Conservation (phyloP, 2,113 vertebrate genomes). For the Chelonoidis abingdonii region DNA sequence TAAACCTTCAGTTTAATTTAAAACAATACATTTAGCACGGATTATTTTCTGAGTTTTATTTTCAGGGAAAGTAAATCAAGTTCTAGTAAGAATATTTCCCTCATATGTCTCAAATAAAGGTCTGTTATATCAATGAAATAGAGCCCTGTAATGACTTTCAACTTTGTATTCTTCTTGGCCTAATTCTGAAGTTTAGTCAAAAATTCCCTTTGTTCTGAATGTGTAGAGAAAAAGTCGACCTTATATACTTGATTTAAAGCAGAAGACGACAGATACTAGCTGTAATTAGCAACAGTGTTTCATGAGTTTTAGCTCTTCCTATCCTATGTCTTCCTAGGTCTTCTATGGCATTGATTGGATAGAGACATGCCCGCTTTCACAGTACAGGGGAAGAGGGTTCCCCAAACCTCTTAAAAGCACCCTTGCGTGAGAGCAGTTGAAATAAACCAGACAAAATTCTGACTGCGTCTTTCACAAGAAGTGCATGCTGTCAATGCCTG, state of each 20-base stretch:
- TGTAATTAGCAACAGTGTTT: neutral
- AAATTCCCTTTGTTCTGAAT: neutral
- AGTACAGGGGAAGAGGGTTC: neutral
- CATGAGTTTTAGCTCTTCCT: neutral
- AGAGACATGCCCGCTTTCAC: neutral
- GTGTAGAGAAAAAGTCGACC: neutral
- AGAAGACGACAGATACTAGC: neutral
- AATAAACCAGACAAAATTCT: neutral
- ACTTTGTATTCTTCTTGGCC: neutral
- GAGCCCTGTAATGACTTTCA: neutral
- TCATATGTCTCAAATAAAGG: constrained; percentile 36
- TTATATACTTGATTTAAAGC: neutral
- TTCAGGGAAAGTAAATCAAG: constrained; percentile 8
- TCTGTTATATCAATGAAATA: neutral
- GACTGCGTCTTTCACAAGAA: neutral
- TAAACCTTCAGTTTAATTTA: neutral
- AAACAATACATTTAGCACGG: neutral
- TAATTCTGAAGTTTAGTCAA: neutral
- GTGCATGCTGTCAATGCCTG: neutral
- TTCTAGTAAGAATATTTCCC: neutral
- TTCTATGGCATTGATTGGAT: neutral
- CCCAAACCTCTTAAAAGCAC: fast-evolving
- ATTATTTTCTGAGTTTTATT: neutral
- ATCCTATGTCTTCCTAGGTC: neutral
- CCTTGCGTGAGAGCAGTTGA: neutral